Evolutionary conservation across 2,888 invertebrate species (phyloP).

Genomic region (Thera obeliscata): DNA sequence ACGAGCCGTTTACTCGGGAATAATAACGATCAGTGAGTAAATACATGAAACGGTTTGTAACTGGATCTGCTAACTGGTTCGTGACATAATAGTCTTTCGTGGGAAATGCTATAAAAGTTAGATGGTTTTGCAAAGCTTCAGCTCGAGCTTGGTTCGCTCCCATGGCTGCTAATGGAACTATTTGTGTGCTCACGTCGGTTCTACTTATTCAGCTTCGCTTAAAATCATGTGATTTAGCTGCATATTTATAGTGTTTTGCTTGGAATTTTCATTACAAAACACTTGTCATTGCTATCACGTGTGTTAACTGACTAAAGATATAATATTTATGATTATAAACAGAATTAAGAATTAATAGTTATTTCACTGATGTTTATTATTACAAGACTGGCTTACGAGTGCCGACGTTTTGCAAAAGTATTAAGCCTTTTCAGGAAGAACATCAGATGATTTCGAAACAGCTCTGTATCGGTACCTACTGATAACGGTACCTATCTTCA

Average conservation of each 20-base stretch:
- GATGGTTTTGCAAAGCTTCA: slow-evolving; percentile 8
- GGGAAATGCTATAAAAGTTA: slow-evolving; percentile 10
- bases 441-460: slow-evolving; percentile 4
- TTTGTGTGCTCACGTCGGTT: slow-evolving; percentile 13
- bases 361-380: slow-evolving; percentile 1
- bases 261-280: slow-evolving; percentile 20
- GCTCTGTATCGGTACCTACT: not conserved
- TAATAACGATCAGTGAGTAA: slow-evolving; percentile 33
- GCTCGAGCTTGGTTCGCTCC: slow-evolving; percentile 9
- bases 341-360: not conserved
- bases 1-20: slow-evolving; percentile 40
- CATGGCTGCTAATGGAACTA: slow-evolving; percentile 24
- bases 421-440: slow-evolving; percentile 27
- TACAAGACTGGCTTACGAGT: slow-evolving; percentile 41
- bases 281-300: slow-evolving; percentile 21
- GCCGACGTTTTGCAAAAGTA: slow-evolving; percentile 51
- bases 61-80: slow-evolving; percentile 26
- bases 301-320: slow-evolving; percentile 5
- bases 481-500: not conserved
- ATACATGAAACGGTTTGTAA: slow-evolving; percentile 34
- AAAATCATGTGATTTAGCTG: slow-evolving; percentile 23
- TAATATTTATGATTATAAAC: slow-evolving; percentile 4
- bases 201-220: slow-evolving; percentile 22
- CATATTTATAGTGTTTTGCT: slow-evolving; percentile 18
- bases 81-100: slow-evolving; percentile 19